Evolutionary conservation across 2,113 vertebrate species (phyloP).

Genomic region (Neogobius melanostomus): DNA sequence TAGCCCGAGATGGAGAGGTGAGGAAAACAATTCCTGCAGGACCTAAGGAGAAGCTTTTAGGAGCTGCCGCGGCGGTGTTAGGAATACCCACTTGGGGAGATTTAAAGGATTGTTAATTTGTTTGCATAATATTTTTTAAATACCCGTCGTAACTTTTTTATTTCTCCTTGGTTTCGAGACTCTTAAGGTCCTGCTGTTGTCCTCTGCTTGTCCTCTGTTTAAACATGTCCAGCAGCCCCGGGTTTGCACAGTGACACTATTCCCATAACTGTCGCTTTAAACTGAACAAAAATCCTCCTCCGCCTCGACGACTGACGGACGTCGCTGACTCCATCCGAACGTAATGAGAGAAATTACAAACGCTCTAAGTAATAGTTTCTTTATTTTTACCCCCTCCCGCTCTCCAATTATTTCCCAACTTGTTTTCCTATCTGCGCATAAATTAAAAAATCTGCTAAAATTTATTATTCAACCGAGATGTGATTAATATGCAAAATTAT

Average conservation of each 20-base stretch:
- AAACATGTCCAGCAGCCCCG: no score
- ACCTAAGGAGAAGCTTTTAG: no score
- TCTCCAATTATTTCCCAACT: conserved; percentile 94
- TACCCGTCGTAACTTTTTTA: no score
- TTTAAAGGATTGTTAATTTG: no score
- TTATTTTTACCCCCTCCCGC: conserved; percentile 75
- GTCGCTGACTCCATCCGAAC: conserved; percentile 86
- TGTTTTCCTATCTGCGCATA: conserved; percentile 98
- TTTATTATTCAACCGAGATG: conserved; percentile 99
- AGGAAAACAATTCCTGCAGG: no score
- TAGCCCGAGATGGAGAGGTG: no score
- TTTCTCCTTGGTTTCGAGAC: no score
- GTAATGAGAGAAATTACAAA: conserved; percentile 96
- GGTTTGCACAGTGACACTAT: not conserved
- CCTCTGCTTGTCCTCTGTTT: no score
- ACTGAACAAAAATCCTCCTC: not conserved
- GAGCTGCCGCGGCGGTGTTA: no score
- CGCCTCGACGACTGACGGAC: conserved; percentile 40
- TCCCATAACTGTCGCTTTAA: conserved; percentile 30
- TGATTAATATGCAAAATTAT: conserved; percentile 99
- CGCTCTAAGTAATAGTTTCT: conserved; percentile 93
- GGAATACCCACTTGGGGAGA: no score
- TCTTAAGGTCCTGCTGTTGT: no score
- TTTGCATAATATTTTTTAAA: no score
- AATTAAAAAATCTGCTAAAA: conserved; percentile 99